Base-by-base conservation (phyloP, 2,797 vertebrate species). In the Remorina albescens region DNA sequence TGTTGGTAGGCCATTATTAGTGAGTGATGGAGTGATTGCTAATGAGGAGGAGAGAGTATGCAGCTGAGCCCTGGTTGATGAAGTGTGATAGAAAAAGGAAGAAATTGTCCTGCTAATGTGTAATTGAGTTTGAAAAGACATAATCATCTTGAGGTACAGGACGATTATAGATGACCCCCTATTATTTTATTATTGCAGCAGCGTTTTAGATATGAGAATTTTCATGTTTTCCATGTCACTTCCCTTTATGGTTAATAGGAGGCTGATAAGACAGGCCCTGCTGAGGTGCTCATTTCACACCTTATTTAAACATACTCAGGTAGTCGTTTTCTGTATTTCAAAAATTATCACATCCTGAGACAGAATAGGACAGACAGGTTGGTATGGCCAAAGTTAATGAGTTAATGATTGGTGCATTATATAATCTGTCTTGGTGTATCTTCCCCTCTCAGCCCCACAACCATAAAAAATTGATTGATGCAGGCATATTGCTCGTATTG, bases 1-100 rank as follows among this genome's bases (percentile, higher is more conserved):
- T 79, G 88, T 91, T 94, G 93, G 94, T 90, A 90, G 92, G 86
- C 87, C 86, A 89, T 93, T 93, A 95, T 95, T 93, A 93, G 86
- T 90, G 91, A 92, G 76, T 93, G 93, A 93, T 94, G 86, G 89
- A 94, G 86, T 85, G 90, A 92, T 91, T 89, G 87, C 89, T 93
- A 94, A 92, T 90, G 88, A 93, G 88, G 67, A 85, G 85, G 85
- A 86, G 67, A 84, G 80, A 87, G 74, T 86, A 74, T 55, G 81
- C 82, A 86, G 88, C 86, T 76, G 88, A 86, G 80, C 71, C 85
- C 71, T 49, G 79, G 69, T 85, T 92, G 92, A 94, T 94, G 88
- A 93, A 92, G 89, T 94, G 91, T 93, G 88, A 92, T 92, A 92
- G 90, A 93, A 93, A 92, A 93, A 90, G 86, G 80, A 83, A 86